phyloP scores from a whole-genome alignment of 35 echinoderm and acorn worm genomes.

The Strongylocentrotus purpuratus region DNA sequence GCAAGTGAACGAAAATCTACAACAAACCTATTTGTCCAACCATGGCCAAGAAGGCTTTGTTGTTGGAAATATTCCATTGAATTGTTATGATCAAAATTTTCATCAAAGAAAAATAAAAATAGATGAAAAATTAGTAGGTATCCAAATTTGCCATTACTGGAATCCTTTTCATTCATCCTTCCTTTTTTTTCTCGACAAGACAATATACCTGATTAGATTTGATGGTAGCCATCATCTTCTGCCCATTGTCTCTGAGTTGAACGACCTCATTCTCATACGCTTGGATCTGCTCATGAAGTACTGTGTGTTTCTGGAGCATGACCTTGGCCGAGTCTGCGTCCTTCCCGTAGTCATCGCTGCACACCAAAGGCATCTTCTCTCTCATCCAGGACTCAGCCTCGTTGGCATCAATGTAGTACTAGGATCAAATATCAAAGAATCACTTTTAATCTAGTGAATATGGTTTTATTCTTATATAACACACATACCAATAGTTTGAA shows the following conservation, averaged over 20 bases:
- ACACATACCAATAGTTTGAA: no score
- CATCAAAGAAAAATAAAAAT: no score
- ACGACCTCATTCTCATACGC: slow-evolving; percentile 93
- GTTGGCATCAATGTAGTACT: slow-evolving; percentile 99
- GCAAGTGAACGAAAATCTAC: no score
- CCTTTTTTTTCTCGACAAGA: not conserved
- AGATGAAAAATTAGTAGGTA: no score
- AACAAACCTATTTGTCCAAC: no score
- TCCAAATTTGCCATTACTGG: no score
- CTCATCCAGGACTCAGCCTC: slow-evolving; percentile 99
- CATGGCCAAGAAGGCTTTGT: no score
- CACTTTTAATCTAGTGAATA: no score
- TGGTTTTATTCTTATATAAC: no score
- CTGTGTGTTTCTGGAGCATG: slow-evolving; percentile 80
- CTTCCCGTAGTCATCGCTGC: slow-evolving; percentile 97
- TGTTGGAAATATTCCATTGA: no score
- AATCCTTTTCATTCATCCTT: not conserved
- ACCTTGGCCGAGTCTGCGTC: slow-evolving; percentile 76
- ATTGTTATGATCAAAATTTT: no score
- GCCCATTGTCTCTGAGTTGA: slow-evolving; percentile 77
- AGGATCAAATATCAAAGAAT: not conserved
- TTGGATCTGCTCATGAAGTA: slow-evolving; percentile 83
- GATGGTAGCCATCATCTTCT: slow-evolving; percentile 69
- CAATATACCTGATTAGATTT: slow-evolving; percentile 65
- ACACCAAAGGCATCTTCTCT: slow-evolving; percentile 97